Base-by-base conservation (phyloP, 2,113 vertebrate species). In the Telmatochromis brachygnathus region DNA sequence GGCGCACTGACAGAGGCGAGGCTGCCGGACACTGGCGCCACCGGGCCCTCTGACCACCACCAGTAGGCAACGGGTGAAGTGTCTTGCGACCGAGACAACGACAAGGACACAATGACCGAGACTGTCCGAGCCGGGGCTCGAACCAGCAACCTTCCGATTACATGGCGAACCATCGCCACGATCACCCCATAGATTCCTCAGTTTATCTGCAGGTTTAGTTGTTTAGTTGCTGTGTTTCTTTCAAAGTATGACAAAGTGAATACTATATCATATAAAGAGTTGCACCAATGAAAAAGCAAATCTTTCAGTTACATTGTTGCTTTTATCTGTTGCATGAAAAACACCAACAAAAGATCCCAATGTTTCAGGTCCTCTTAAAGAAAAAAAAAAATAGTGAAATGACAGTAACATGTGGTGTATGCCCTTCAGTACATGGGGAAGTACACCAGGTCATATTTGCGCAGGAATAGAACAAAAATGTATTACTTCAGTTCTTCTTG, bases 231-330 rank as follows among this genome's bases (percentile, higher is more conserved):
- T 62, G 39, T 70, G 21, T 65, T 65, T 65, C 60, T 0, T n/a
- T 65, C 9, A 17, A 45, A 45, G 21, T 73, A 8, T 6, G 0
- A 26, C 8, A 73, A 45, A 17, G 68, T 45, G 21, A 73, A 23
- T 45, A 45, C 2, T 45, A 10, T 45, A 73, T 73, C 5, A 45
- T 73, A 2, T 26, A 45, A 73, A 73, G 12, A 62, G 9, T 55
- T 55, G 13, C 2, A 33, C 28, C 26, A 0, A 6, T 26, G 0
- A 51, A 33, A 51, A 51, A 51, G 45, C 42, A n/a, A 77, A 51
- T 19, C 6, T 79, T 51, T 77, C 9, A 49, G 73, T n/a, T 13
- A 79, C 26, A 51, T n/a, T 79, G 45, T 79, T 4, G 26, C 26
- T 51, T n/a, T 51, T 19, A 11, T 45, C 1, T 39, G 47, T 0